Base-by-base conservation (phyloP, 1,140 invertebrate genomes). In the Drosophila hydei region DNA sequence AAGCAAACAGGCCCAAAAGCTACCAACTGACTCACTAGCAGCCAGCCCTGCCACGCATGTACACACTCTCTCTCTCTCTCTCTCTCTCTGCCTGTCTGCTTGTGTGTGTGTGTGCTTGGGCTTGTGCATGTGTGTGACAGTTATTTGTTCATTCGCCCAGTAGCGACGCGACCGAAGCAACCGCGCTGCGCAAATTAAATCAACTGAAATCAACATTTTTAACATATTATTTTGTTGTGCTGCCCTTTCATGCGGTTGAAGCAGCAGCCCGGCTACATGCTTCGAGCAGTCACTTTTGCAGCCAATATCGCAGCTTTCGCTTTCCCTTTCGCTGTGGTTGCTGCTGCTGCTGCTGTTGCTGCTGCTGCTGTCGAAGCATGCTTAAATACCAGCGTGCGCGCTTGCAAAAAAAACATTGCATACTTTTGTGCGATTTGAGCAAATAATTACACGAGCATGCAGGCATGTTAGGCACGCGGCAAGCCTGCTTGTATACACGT, bases 351-450 rank as follows among this genome's bases (percentile, higher is more conserved):
- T 50, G 11, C 38, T 50, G 36, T 27, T 52, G 30, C 9, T 52
- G 4, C 6, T 23, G 7, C 9, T 40, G 19, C 3, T 58, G 38
- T 59, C 33, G 16, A 3, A 19, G 62, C 62, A 56, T 55, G 45
- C 60, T 48, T 25, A 56, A 55, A 64, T 65, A 14, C 43, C 52
- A 65, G 23, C 40, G 51, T 38, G 59, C 14, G 19, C 21, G 42
- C 36, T 45, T 40, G 50, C 43, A 47, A 64, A 58, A 61, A 62
- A 56, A 65, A 18, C 61, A 43, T 45, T 60, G 73, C 67, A 77
- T 81, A 81, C 69, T 81, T 81, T 77, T 68, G 70, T 65, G 61
- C 75, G 79, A 75, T 77, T 77, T 81, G 54, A 81, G 79, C 71
- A 80, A 81, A 81, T 81, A 81, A 77, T 81, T 81, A 74, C 68